Evolutionary conservation across 2,797 vertebrate species (phyloP), one percentile per base, ranked within the genome.

Genomic region (Pangasius sanitwongsei): DNA sequence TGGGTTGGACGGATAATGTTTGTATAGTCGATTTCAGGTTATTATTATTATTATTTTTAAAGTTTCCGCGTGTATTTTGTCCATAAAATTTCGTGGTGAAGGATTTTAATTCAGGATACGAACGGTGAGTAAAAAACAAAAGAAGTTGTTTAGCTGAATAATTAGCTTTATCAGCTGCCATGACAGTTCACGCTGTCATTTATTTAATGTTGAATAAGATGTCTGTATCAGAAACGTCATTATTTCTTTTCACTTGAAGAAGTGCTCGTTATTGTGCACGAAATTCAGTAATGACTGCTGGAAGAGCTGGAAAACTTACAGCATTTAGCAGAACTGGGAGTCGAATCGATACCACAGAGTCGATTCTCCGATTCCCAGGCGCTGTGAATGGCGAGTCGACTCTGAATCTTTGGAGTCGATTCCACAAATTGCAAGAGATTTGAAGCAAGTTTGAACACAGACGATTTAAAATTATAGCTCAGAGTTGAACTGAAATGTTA

Each of bases 71-170:
- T 61, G 1, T 82, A 15, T 41, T 82, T 41, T 82, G 5, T 61
- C 0, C 2, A 41, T 7, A 53, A 57, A 28, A 3, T 13, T 55
- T 4, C 0, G 2, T 28, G 1, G 44, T 25, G 12, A 72, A 31
- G 16, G 53, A 44, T 48, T 69, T 57, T 57, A 87, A 61, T 61
- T 28, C 1, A 15, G 34, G 34, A 72, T 15, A 61, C 37, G 6
- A 23, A 48, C 1, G 65, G 87, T 87, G 37, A 87, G 78, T 83
- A 31, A n/a, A 65, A 87, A 25, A 23, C 41, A 23, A 23, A 75
- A n/a, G 6, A 61, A 25, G 2, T 8, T 28, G 34, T 25, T 1
- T 74, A 61, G 20, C 15, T 18, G 41, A 41, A 55, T 74, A 37
- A 34, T 41, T 2, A 1, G 28, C 0, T 37, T 75, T 75, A n/a